Conservation (phyloP, 1,140 invertebrate species). For the Tribolium madens region DNA sequence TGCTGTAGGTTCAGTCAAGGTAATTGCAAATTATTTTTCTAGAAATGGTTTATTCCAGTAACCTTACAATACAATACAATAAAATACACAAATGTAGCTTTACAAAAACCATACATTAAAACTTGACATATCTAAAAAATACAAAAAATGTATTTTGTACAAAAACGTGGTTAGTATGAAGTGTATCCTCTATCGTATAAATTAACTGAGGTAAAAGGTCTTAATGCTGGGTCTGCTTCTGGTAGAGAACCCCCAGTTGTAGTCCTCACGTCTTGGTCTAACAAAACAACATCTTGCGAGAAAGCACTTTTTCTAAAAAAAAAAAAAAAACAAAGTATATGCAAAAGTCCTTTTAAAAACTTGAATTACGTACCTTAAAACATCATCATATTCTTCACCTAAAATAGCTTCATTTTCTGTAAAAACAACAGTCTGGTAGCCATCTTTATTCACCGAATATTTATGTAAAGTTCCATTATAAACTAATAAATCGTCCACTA, state of each 20-base stretch:
- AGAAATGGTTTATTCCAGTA: too few species aligned
- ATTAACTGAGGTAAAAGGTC: slow-evolving; percentile 60
- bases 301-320: slow-evolving; percentile 53
- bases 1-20: background rate
- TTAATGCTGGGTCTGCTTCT: slow-evolving; percentile 58
- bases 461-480: slow-evolving; percentile 69
- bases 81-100: background rate
- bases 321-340: background rate
- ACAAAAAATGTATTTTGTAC: background rate
- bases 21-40: too few species aligned
- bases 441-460: slow-evolving; percentile 52
- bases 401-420: slow-evolving; percentile 64
- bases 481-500: slow-evolving; percentile 82
- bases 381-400: slow-evolving; percentile 50
- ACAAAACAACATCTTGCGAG: slow-evolving; percentile 49
- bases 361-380: slow-evolving; percentile 49
- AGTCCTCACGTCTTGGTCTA: slow-evolving; percentile 53
- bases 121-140: background rate
- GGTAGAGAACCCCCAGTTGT: slow-evolving; percentile 58
- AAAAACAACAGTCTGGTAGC: slow-evolving; percentile 68
- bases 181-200: slow-evolving; percentile 45
- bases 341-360: too few species aligned
- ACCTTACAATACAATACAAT: background rate
- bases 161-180: slow-evolving; percentile 10
- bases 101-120: background rate